phyloP scores from a whole-genome alignment of 1,140 invertebrate genomes.

The Delia radicum region DNA sequence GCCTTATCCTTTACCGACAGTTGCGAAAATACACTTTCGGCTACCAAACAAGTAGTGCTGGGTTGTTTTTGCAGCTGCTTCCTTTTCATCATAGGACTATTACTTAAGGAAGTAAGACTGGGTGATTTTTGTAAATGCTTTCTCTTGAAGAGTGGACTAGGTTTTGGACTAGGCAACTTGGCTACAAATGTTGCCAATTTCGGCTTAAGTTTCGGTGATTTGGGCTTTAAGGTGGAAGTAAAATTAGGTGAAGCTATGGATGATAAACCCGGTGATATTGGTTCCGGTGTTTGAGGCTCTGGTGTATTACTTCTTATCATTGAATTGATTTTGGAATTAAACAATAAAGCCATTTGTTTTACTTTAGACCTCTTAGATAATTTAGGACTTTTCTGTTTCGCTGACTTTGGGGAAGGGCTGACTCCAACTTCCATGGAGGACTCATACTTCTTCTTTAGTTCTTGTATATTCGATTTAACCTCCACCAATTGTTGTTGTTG shows the following conservation, averaged over 20 bases:
- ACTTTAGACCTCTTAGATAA: slow-evolving; percentile 34
- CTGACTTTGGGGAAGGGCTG: slow-evolving; percentile 28
- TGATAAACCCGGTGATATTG: slow-evolving; percentile 39
- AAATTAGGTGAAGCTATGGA: slow-evolving; percentile 6
- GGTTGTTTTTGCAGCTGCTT: slow-evolving; percentile 18
- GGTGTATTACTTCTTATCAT: slow-evolving; percentile 31
- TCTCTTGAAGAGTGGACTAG: slow-evolving; percentile 21
- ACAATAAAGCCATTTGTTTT: slow-evolving; percentile 47
- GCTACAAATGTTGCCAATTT: neutral
- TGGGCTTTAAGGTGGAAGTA: neutral
- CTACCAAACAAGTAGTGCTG: slow-evolving; percentile 37
- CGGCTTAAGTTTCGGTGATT: neutral
- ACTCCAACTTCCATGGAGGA: neutral
- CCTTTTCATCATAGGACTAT: neutral
- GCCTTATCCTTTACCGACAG: slow-evolving; percentile 50
- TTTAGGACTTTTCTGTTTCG: slow-evolving; percentile 30
- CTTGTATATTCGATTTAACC: neutral
- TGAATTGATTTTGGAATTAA: slow-evolving; percentile 44
- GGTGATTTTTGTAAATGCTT: neutral
- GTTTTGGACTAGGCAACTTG: slow-evolving; percentile 13
- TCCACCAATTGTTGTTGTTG: neutral
- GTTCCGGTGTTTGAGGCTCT: slow-evolving; percentile 29
- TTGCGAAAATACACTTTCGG: slow-evolving; percentile 48
- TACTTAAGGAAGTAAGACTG: neutral
- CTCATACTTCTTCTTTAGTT: slow-evolving; percentile 25